A percentile compares a stretch with the other conserved stretches of the same genome.
These are phyloP conservation scores for Dolichoris vasculosae DNA, from an alignment of 1,140 invertebrate genomes.

Conservation along the genomic window DNA sequence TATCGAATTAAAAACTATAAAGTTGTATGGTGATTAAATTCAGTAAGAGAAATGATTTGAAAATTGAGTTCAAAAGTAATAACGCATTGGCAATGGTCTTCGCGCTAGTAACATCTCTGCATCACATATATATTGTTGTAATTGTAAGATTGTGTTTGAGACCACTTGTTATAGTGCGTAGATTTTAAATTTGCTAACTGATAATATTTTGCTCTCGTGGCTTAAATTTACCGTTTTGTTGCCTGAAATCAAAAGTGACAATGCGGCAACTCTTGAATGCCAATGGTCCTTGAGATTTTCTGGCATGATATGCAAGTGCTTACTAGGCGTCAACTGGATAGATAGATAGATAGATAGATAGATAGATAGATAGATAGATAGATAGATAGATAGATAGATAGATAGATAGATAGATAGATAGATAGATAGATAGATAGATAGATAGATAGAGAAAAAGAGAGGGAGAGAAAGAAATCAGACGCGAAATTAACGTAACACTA, in stretches of 20 bases:
- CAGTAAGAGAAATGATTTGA: not conserved
- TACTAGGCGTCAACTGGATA: not conserved
- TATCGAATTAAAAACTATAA: not conserved
- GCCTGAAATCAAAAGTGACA: slow-evolving; percentile 73
- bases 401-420: not conserved
- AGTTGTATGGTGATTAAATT: not conserved
- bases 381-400: not conserved
- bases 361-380: not conserved
- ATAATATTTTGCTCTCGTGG: slow-evolving; percentile 67
- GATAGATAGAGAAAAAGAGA: not conserved
- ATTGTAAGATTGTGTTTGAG: not conserved
- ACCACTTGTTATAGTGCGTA: not conserved
- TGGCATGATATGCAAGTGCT: not conserved
- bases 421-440: not conserved
- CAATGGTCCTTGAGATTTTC: slow-evolving; percentile 62
- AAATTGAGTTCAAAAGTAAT: not conserved
- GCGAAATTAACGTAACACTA: slow-evolving; percentile 72
- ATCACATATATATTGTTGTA: not conserved
- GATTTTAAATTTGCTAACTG: slow-evolving; percentile 66
- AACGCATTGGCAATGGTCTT: not conserved
- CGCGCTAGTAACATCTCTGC: not conserved
- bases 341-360: not conserved
- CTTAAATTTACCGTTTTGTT: slow-evolving; percentile 74
- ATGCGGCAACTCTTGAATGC: slow-evolving; percentile 66
- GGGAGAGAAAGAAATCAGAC: slow-evolving; percentile 31